These are phyloP conservation scores for Clangula hyemalis DNA, from an alignment of 2,797 vertebrate genomes.

Conservation along the genomic window DNA sequence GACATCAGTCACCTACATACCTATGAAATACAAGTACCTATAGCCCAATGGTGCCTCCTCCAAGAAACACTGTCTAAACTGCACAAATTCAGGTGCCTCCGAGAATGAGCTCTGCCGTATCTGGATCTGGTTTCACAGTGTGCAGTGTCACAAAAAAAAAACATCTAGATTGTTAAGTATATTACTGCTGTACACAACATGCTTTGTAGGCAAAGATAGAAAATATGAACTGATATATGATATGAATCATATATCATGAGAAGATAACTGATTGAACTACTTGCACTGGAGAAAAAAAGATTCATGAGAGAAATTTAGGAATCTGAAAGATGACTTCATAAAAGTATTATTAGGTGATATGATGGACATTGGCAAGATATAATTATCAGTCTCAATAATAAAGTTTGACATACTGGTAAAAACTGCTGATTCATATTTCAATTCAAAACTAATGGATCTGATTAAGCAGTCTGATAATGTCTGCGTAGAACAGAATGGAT, in stretches of 20 bases:
- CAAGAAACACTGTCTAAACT: not conserved
- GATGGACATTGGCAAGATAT: not conserved
- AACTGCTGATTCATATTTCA: slow-evolving; percentile 26
- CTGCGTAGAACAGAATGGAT: not conserved
- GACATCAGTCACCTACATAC: not conserved
- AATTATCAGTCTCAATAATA: slow-evolving; percentile 21
- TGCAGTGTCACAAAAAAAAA: not conserved
- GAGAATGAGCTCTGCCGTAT: not conserved
- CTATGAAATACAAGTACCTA: not conserved
- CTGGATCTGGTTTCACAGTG: not conserved
- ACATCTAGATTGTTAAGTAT: not conserved
- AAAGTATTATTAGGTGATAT: not conserved
- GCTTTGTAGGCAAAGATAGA: not conserved
- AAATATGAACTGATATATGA: not conserved
- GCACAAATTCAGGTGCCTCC: not conserved
- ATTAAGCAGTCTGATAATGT: slow-evolving; percentile 4
- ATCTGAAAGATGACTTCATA: not conserved
- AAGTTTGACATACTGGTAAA: slow-evolving; percentile 18
- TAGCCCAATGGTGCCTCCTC: not conserved
- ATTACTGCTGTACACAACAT: not conserved
- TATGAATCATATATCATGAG: not conserved
- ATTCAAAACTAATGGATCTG: slow-evolving; percentile 34
- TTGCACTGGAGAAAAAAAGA: not conserved
- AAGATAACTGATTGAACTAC: not conserved
- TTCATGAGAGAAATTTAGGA: not conserved